Percentiles rank a stretch among this genome's conserved stretches.
Evolutionary conservation across 1,140 invertebrate genomes (phyloP).

Genomic region (Drosophila bifasciata): DNA sequence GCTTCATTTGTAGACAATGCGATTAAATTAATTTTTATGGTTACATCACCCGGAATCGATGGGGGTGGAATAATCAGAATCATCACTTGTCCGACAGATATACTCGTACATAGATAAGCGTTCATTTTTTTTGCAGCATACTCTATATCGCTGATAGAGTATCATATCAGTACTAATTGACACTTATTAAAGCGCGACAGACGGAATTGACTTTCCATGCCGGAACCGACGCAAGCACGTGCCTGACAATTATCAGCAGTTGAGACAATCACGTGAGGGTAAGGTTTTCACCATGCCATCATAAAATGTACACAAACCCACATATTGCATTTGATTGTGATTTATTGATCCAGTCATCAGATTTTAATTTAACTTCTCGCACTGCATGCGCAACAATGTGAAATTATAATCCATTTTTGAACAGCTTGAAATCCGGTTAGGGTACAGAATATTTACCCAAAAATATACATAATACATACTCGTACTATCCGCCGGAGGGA

Average conservation of each 20-base stretch:
- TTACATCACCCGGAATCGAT: conserved; percentile 61
- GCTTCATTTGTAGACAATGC: conserved; percentile 19
- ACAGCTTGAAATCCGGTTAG: too few species aligned
- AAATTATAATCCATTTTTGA: too few species aligned
- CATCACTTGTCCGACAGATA: conserved; percentile 44
- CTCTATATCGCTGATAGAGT: conserved; percentile 33
- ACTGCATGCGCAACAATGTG: too few species aligned
- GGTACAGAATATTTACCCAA: too few species aligned
- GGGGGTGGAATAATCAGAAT: conserved; percentile 27
- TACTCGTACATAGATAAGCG: conserved; percentile 46
- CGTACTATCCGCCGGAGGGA: too few species aligned
- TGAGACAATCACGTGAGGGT: conserved; percentile 44
- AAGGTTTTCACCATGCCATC: conserved; percentile 19
- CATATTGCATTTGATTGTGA: background rate
- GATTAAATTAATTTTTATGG: conserved; percentile 61
- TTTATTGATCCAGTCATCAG: background rate
- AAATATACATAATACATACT: too few species aligned
- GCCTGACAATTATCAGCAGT: conserved; percentile 53
- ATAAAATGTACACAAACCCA: background rate
- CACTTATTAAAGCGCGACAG: conserved; percentile 65
- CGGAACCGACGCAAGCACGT: conserved; percentile 61
- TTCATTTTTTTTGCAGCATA: conserved; percentile 13
- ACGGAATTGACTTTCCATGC: conserved; percentile 34
- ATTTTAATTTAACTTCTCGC: conserved; percentile 10
- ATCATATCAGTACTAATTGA: conserved; percentile 72